Conservation (phyloP, 2,113 vertebrate genomes). For the Steatornis caripensis region DNA sequence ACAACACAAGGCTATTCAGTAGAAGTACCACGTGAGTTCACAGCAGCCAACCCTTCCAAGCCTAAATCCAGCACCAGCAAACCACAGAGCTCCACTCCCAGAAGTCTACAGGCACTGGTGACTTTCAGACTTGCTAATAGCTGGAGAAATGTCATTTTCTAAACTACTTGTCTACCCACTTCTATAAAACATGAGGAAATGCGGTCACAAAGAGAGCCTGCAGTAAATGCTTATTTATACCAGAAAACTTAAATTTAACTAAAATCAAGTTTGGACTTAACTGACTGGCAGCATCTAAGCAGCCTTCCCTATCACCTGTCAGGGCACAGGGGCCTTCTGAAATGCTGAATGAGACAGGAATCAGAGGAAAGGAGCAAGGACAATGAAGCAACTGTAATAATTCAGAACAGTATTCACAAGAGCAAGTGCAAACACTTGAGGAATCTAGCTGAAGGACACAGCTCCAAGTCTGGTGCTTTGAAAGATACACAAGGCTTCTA, state of each 20-base stretch:
- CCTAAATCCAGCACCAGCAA: background rate
- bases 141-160: background rate
- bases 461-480: background rate
- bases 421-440: background rate
- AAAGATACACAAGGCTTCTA: background rate
- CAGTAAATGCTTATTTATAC: background rate
- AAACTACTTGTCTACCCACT: background rate
- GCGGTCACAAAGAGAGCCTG: background rate
- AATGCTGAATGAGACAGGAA: background rate
- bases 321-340: background rate
- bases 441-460: background rate
- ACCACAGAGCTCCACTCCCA: background rate
- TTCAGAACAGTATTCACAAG: background rate
- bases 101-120: background rate
- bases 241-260: background rate
- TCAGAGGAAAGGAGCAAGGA: background rate
- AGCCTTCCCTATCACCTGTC: background rate
- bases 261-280: background rate
- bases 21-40: background rate
- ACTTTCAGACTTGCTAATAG: background rate
- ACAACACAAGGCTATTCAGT: constrained; percentile 13
- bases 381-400: background rate
- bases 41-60: background rate
- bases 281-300: background rate
- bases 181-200: background rate